Base-by-base conservation (phyloP, 2,888 invertebrate species). In the Agelastica alni region DNA sequence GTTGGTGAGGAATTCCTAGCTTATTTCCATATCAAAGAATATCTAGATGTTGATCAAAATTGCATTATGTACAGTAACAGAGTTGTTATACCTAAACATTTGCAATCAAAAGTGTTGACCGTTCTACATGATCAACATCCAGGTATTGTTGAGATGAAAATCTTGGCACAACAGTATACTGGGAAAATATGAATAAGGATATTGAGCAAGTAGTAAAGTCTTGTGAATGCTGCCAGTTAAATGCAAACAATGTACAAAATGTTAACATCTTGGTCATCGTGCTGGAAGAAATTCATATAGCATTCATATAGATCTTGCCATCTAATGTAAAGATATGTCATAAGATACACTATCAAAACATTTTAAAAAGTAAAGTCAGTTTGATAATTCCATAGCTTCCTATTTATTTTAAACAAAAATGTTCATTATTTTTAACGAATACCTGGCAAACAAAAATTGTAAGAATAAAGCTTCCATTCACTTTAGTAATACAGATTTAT, bases 221-320 rank as follows among this genome's bases (percentile, higher is more conserved):
- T 12, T 44, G 36, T 46, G 46, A 46, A 36, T 46, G 46, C 26
- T 44, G 44, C 17, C 44, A 44, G 16, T 44, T 31, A 17, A 44
- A 16, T 7, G 6, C 18, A 3, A 31, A 9, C 6, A 30, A 44
- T 31, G 16, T 44, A 16, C 31, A 14, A 13, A 20, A 44, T 16
- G 44, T 9, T 31, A 6, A 44, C 31, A 14, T 44, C 30, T 4
- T 44, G 31, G 30, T 44, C 31, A 14, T 44, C 17, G 44, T 44
- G 31, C 30, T n/a, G 4, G 10, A 3, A 30, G 7, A 44, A 44
- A 31, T 44, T 22, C 4, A 22, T 22, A 22, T 22, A n/a, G n/a
- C n/a, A n/a, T n/a, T n/a, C n/a, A n/a, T n/a, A n/a, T n/a, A n/a
- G n/a, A n/a, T n/a, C n/a, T n/a, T n/a, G n/a, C n/a, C n/a, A n/a